Conservation (phyloP, 2,888 invertebrate genomes). For the Ligdia adustata region DNA sequence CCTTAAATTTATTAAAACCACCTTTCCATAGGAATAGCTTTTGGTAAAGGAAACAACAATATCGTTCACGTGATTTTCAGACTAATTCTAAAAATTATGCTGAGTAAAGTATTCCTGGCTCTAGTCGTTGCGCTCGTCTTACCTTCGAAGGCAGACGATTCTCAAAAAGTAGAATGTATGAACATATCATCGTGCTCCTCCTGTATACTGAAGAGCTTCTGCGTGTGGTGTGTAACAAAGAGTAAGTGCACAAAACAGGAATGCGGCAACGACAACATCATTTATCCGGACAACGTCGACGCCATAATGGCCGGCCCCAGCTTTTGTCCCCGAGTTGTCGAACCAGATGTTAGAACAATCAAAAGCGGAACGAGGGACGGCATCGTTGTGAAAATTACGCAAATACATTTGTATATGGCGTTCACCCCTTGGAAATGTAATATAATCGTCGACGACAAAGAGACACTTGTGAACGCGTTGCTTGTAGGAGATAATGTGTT, state of each 20-base stretch:
- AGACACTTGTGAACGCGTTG: slow-evolving; percentile 49
- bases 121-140: slow-evolving; percentile 27
- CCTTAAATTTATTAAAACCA: too few species aligned
- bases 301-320: slow-evolving; percentile 64
- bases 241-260: slow-evolving; percentile 64
- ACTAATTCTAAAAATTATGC: slow-evolving; percentile 16
- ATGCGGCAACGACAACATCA: slow-evolving; percentile 70
- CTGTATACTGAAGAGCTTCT: slow-evolving; percentile 55
- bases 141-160: slow-evolving; percentile 24
- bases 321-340: slow-evolving; percentile 63
- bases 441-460: slow-evolving; percentile 46
- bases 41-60: too few species aligned
- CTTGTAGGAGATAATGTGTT: slow-evolving; percentile 58
- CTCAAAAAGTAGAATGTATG: slow-evolving; percentile 42
- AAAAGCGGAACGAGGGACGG: slow-evolving; percentile 57
- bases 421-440: slow-evolving; percentile 72
- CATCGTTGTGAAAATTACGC: slow-evolving; percentile 62
- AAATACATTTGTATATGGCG: slow-evolving; percentile 70
- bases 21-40: too few species aligned
- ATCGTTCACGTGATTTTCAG: too few species aligned
- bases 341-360: slow-evolving; percentile 48
- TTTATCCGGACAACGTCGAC: slow-evolving; percentile 54
- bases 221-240: slow-evolving; percentile 71
- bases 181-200: slow-evolving; percentile 53
- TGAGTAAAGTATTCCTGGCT: slow-evolving; percentile 26